phyloP scores from a whole-genome alignment of 2,113 vertebrate genomes.

The Indri indri region DNA sequence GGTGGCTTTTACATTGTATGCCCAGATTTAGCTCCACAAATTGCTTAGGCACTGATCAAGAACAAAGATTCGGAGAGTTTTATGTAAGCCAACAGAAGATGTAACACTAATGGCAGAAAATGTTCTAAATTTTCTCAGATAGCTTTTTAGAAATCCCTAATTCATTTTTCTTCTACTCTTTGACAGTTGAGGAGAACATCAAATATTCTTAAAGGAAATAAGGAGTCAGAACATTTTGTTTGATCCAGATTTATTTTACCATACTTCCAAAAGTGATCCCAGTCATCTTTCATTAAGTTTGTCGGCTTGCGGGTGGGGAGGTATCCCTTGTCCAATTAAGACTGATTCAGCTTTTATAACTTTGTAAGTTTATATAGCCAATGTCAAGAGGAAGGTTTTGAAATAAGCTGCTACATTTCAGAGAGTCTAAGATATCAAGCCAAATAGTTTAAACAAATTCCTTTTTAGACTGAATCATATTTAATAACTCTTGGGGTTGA shows the following conservation, averaged over 20 bases:
- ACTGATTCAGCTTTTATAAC: background rate
- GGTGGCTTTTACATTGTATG: constrained; percentile 42
- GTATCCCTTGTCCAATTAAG: background rate
- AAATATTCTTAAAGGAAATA: constrained; percentile 48
- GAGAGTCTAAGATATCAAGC: background rate
- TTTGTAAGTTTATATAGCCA: background rate
- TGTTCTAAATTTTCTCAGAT: constrained; percentile 40
- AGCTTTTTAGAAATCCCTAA: constrained; percentile 62
- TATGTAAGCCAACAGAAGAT: constrained; percentile 28
- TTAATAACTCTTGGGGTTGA: background rate
- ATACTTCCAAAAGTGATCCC: background rate
- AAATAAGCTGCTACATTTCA: background rate
- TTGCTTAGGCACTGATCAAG: constrained; percentile 28
- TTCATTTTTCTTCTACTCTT: constrained; percentile 35
- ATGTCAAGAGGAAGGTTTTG: background rate
- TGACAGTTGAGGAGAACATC: background rate
- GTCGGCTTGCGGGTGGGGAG: background rate
- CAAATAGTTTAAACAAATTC: background rate
- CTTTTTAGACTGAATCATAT: background rate
- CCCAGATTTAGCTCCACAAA: constrained; percentile 61
- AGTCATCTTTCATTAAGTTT: background rate
- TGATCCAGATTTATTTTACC: constrained; percentile 29
- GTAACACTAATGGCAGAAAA: constrained; percentile 52
- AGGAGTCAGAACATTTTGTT: constrained; percentile 23
- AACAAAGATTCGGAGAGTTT: constrained; percentile 60